Conservation (phyloP, 2,888 invertebrate species). For the Priocnemis perturbator region DNA sequence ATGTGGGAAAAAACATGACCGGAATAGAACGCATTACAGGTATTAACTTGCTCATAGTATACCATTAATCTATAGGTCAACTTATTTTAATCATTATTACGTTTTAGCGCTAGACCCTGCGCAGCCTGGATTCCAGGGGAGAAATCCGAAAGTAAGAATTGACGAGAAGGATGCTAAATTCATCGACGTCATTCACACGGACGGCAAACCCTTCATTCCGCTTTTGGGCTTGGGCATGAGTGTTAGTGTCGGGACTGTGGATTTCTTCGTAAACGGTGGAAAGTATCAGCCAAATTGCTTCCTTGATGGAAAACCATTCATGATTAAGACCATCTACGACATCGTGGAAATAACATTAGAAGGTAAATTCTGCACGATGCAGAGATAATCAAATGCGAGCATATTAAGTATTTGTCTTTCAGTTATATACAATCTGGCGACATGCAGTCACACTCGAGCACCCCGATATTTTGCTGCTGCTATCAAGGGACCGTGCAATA, state of each 20-base stretch:
- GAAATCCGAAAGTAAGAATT: constrained; percentile 65
- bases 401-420: neutral
- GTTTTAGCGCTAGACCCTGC: constrained; percentile 72
- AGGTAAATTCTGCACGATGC: constrained; percentile 39
- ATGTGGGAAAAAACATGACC: constrained; percentile 59
- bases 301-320: constrained; percentile 46
- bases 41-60: constrained; percentile 45
- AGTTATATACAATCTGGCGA: constrained; percentile 57
- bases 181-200: too few species aligned
- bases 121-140: constrained; percentile 72
- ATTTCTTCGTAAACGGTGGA: constrained; percentile 76
- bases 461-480: constrained; percentile 51
- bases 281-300: constrained; percentile 74
- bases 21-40: constrained; percentile 76
- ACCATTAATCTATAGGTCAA: neutral
- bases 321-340: constrained; percentile 55
- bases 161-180: constrained; percentile 66
- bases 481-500: constrained; percentile 48
- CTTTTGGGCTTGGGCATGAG: constrained; percentile 67
- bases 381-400: neutral
- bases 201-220: constrained; percentile 56
- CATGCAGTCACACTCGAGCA: constrained; percentile 56
- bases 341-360: constrained; percentile 60
- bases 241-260: constrained; percentile 69
- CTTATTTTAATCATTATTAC: neutral